Base-by-base conservation (phyloP, 1,140 invertebrate genomes). In the Zaprionus vittiger region DNA sequence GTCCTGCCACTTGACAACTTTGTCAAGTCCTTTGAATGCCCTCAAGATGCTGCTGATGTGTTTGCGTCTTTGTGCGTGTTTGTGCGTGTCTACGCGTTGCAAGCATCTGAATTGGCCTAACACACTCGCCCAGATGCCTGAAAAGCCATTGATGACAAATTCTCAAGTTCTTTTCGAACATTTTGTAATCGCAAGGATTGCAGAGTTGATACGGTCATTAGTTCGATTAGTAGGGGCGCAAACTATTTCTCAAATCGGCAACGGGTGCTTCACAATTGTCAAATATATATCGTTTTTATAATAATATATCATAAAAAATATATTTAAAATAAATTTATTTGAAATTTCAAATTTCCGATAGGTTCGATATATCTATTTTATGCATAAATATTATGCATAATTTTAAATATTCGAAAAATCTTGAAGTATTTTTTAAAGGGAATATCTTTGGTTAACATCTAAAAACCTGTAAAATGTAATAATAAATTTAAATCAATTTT, bases 1-100 rank as follows among this genome's bases (percentile, higher is more conserved):
- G 67, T 71, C 44, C 73, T 49, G 28, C 38, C 41, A 71, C 67
- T 75, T 71, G 73, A 71, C 73, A 75, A 71, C 70, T 68, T 75
- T 75, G 60, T 75, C 73, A 64, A 71, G 60, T 71, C 34, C 67
- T 64, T 71, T 71, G 54, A 75, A 47, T 49, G 37, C 28, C 62
- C 41, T 28, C 44, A 73, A 37, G n/a, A 47, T 67, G 62, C 55
- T 55, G 17, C 34, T 12, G 66, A 72, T 74, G 49, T 69, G 55
- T 64, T n/a, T n/a, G 60, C 15, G 68, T 56, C 37, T 52, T 20
- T 37, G 34, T 41, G 56, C 37, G 47, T 52, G 47, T 44, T 44
- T 73, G 54, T 63, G 59, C 17, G 67, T 55, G 59, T 57, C 17
- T 24, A 31, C 26, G 56, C 37, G 31, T 67, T 31, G n/a, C 7